These are phyloP conservation scores for Bettongia penicillata DNA, from an alignment of 2,113 vertebrate genomes.

Conservation along the genomic window DNA sequence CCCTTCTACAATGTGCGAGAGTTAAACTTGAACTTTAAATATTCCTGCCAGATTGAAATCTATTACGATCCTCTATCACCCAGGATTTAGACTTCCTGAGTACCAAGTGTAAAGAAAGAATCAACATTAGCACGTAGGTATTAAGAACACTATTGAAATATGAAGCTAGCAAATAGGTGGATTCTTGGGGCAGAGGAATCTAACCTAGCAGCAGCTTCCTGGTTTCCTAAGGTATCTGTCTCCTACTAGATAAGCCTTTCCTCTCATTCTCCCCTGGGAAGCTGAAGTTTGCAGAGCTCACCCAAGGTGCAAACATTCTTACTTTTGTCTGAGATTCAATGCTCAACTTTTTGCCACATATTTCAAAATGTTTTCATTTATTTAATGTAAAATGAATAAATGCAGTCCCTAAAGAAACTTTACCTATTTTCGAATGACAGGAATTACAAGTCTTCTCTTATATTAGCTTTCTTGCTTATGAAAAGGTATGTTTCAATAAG, in stretches of 20 bases:
- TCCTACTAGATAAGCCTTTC: not conserved
- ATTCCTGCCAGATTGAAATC: not conserved
- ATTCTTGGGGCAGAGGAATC: not conserved
- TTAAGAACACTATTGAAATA: not conserved
- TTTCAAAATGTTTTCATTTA: not conserved
- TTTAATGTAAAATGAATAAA: constrained; percentile 24
- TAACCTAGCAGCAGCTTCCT: not conserved
- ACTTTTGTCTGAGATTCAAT: not conserved
- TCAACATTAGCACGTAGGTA: not conserved
- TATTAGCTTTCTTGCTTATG: not conserved
- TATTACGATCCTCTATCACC: not conserved
- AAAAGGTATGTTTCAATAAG: not conserved
- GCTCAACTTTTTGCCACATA: not conserved
- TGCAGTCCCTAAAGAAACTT: not conserved
- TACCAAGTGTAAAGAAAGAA: not conserved
- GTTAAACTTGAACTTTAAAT: not conserved
- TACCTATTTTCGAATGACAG: constrained; percentile 28
- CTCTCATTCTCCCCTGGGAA: not conserved
- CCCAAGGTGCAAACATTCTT: not conserved
- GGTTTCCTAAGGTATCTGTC: not conserved
- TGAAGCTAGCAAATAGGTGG: not conserved
- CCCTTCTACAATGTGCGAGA: not conserved
- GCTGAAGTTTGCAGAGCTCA: not conserved
- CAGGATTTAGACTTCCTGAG: not conserved
- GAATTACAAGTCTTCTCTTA: constrained; percentile 26